These are phyloP conservation scores for Psococerastis gibbosa DNA, from an alignment of 2,888 invertebrate species.

Conservation along the genomic window DNA sequence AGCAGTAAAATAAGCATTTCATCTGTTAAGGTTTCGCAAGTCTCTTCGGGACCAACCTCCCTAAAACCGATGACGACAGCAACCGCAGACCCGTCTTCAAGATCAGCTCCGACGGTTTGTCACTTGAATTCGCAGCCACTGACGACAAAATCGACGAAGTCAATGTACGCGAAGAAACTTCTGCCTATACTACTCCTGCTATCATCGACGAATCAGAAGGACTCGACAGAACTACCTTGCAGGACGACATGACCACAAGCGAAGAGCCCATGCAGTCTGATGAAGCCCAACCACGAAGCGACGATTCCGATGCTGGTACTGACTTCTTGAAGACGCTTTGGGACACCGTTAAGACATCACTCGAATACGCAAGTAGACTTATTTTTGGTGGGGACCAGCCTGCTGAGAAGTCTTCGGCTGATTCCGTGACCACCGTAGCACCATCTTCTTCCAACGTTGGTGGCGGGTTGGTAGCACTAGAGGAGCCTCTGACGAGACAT, in stretches of 20 bases:
- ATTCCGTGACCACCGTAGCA: not conserved
- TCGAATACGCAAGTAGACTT: not conserved
- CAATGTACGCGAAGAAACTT: not conserved
- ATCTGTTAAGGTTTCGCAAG: no score
- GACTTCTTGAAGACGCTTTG: not conserved
- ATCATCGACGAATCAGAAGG: no score
- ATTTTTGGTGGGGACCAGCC: not conserved
- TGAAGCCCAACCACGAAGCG: no score
- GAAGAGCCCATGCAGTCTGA: no score
- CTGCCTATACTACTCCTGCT: no score
- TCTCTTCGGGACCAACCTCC: no score
- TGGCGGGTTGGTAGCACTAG: not conserved
- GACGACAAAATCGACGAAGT: not conserved
- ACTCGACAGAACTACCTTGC: no score
- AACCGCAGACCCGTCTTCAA: conserved; percentile 3
- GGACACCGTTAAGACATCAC: not conserved
- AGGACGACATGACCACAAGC: no score
- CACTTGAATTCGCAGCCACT: not conserved
- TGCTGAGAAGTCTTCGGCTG: not conserved
- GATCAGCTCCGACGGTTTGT: not conserved
- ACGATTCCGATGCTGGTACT: no score
- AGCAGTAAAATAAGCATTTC: no score
- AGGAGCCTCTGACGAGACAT: not conserved
- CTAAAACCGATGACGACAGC: no score
- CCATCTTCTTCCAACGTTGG: not conserved